These are phyloP conservation scores for Jacana jacana DNA, from an alignment of 2,113 vertebrate genomes.

Conservation along the genomic window DNA sequence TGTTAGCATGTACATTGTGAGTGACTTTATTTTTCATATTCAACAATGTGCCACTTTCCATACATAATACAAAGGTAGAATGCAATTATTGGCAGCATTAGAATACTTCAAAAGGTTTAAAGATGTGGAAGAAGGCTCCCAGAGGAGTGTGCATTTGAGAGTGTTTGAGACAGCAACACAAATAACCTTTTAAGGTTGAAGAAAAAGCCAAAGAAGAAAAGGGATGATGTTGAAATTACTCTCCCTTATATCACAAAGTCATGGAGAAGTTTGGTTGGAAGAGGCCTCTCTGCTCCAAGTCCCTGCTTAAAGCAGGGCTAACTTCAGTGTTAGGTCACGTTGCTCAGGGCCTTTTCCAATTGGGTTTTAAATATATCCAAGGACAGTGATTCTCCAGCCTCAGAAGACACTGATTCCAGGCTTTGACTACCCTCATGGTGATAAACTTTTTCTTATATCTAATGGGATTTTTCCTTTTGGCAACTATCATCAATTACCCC, in stretches of 20 bases:
- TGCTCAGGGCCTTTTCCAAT: neutral
- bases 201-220: neutral
- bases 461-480: neutral
- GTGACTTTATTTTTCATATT: conserved; percentile 47
- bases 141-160: neutral
- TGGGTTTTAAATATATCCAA: neutral
- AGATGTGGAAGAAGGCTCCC: neutral
- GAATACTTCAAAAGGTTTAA: conserved; percentile 38
- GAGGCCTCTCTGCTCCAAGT: neutral
- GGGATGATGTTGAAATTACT: neutral
- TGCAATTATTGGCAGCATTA: conserved; percentile 8
- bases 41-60: neutral
- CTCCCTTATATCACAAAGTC: neutral
- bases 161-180: neutral
- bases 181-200: neutral
- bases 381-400: neutral
- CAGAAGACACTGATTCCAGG: neutral
- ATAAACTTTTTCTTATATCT: neutral
- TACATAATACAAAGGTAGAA: conserved; percentile 1
- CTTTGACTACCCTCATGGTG: neutral
- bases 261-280: neutral
- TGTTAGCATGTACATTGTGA: neutral
- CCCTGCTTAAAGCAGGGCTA: neutral
- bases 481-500: neutral
- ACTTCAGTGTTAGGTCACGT: neutral